Conservation (phyloP, 2,113 vertebrate genomes). For the Hydrolagus affinis region DNA sequence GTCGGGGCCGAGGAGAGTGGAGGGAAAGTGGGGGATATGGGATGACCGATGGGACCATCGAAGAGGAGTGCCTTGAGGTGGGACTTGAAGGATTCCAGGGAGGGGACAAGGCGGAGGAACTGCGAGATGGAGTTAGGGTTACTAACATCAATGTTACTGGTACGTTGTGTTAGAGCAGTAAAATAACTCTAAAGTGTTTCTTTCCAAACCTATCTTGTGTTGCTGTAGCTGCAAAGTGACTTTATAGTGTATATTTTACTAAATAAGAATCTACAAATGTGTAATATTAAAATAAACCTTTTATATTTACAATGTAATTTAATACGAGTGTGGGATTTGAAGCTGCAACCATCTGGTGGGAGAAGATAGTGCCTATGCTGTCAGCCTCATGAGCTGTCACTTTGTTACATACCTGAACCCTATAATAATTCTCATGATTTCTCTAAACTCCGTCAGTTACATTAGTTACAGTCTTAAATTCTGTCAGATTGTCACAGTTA, state of each 20-base stretch:
- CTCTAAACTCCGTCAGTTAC: not conserved
- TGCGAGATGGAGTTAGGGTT: too few species aligned
- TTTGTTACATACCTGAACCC: not conserved
- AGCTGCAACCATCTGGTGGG: not conserved
- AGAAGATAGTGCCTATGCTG: not conserved
- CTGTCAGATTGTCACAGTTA: not conserved
- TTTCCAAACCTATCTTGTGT: not conserved
- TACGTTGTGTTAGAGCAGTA: not conserved
- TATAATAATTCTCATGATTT: not conserved
- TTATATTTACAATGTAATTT: not conserved
- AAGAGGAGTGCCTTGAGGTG: too few species aligned
- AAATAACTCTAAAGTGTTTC: not conserved
- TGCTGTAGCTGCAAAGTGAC: not conserved
- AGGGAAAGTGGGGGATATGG: too few species aligned
- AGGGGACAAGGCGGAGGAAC: too few species aligned
- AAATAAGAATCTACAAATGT: not conserved
- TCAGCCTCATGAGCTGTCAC: not conserved
- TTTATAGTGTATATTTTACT: not conserved
- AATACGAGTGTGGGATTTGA: not conserved
- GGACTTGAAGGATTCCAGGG: too few species aligned
- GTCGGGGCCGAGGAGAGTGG: too few species aligned
- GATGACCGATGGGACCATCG: too few species aligned
- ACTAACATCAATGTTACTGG: not conserved
- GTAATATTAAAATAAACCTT: not conserved
- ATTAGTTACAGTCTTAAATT: not conserved